Percentiles rank a stretch among this genome's conserved stretches.
phyloP scores from a whole-genome alignment of 2,113 vertebrate genomes.

The Hepsetus odoe region DNA sequence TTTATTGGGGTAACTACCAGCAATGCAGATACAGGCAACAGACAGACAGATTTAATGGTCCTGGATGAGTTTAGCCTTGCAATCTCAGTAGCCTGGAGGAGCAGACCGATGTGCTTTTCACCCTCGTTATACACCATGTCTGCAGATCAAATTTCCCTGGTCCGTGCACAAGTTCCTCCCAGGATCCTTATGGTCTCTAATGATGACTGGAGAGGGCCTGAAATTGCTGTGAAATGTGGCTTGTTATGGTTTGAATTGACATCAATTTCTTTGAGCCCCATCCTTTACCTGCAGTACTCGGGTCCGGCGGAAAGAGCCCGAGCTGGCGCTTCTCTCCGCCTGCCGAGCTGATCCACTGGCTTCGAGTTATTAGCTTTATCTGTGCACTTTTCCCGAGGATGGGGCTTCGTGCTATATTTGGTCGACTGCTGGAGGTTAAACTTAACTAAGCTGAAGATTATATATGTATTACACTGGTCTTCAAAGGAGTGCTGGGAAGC shows the following conservation, averaged over 20 bases:
- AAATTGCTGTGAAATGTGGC: conserved; percentile 49
- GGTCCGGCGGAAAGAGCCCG: background rate
- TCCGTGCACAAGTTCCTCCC: background rate
- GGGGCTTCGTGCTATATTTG: conserved; percentile 13
- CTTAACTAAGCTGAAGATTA: conserved; percentile 6
- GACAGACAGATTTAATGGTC: background rate
- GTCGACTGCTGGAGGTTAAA: conserved; percentile 11
- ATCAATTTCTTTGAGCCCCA: background rate
- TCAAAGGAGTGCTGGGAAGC: conserved; percentile 19
- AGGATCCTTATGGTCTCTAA: background rate
- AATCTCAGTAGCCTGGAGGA: conserved; percentile 18
- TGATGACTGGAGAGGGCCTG: conserved; percentile 9
- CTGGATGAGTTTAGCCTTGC: background rate
- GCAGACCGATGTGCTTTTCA: background rate
- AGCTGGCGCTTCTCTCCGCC: background rate
- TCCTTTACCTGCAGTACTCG: conserved; percentile 1
- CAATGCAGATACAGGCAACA: background rate
- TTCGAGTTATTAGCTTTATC: conserved; percentile 16
- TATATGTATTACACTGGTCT: conserved; percentile 17
- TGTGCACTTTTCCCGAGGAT: background rate
- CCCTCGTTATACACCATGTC: background rate
- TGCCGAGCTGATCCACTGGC: background rate
- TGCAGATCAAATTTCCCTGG: conserved; percentile 8
- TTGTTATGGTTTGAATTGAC: conserved; percentile 50
- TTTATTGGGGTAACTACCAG: too few species aligned